Evolutionary conservation across 2,113 vertebrate species (phyloP), one percentile per base, ranked within the genome.

Genomic region (Seriola rivoliana): DNA sequence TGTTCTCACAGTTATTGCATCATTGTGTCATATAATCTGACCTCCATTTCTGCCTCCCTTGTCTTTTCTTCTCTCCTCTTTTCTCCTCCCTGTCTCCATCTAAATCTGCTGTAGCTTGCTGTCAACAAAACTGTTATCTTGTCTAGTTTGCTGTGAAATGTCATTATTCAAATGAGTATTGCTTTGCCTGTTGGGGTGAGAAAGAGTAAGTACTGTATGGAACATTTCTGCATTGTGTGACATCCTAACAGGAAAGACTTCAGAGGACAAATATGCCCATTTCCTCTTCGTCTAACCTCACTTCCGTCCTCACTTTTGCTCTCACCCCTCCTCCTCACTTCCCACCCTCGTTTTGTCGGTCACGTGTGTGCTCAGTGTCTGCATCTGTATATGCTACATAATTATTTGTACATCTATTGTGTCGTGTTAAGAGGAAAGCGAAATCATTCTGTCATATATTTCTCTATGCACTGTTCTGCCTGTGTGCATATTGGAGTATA

Each of bases 1-100:
- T 82, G 77, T 76, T 81, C 81, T 84, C 82, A 81, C 81, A 84
- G 73, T 82, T 84, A 81, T 92, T 93, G 73, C 89, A 83, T 93
- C 88, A 91, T 69, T 60, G 74, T 87, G 85, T 83, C 87, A 91
- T 66, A 55, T 73, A 68, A 87, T 86, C 86, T 21, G 6, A 46
- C 71, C 75, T 80, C 78, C 68, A 19, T 84, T 69, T 69, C 50
- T 74, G 60, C 73, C 82, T 82, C 68, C 69, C 48, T 68, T 12
- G 13, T 70, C 62, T 65, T 21, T 54, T 66, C 48, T 58, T 13
- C 72, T 60, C 29, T 11, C 46, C 21, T 46, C 34, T 32, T 8
- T 62, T 23, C 36, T 29, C 63, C 25, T 71, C 29, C 58, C 12
- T 2, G 38, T 68, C 42, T 55, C 29, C 36, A 17, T 72, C 13